phyloP scores from a whole-genome alignment of 2,797 vertebrate species.

The Sebastolobus altivelis region DNA sequence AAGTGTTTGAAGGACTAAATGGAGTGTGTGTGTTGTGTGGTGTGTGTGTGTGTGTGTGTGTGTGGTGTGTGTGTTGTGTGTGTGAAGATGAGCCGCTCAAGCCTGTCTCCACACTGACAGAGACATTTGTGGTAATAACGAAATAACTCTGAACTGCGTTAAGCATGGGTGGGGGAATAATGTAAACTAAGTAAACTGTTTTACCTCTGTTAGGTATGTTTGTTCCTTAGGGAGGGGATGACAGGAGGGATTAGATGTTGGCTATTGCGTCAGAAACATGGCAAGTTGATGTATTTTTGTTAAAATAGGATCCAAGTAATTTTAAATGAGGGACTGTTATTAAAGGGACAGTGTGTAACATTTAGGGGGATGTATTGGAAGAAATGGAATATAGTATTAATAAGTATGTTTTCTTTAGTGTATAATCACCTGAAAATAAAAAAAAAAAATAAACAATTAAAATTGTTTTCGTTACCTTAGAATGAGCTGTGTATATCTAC shows the following conservation, averaged over 20 bases:
- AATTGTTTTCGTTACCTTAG: too few species aligned
- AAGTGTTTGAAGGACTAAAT: constrained; percentile 35
- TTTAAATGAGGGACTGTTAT: not conserved
- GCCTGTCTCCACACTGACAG: constrained; percentile 70
- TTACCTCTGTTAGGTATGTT: not conserved
- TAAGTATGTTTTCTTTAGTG: too few species aligned
- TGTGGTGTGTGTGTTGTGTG: not conserved
- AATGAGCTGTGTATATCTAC: too few species aligned
- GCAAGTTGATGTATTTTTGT: not conserved
- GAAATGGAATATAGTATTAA: too few species aligned
- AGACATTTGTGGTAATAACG: constrained; percentile 59
- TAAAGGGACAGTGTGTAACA: too few species aligned
- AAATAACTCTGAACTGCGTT: constrained; percentile 34
- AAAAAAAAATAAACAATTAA: too few species aligned
- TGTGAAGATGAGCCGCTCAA: constrained; percentile 64
- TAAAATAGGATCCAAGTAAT: not conserved
- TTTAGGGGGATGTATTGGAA: too few species aligned
- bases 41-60: not conserved
- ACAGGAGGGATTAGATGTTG: too few species aligned
- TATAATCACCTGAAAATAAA: too few species aligned
- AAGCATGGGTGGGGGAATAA: constrained; percentile 40
- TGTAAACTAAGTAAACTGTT: constrained; percentile 29
- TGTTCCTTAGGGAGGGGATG: too few species aligned
- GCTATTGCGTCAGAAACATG: not conserved
- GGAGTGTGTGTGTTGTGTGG: constrained; percentile 36